Evolutionary conservation across 1,140 invertebrate genomes (phyloP), one percentile per base, ranked within the genome.

Genomic region (Drosophila melanica): DNA sequence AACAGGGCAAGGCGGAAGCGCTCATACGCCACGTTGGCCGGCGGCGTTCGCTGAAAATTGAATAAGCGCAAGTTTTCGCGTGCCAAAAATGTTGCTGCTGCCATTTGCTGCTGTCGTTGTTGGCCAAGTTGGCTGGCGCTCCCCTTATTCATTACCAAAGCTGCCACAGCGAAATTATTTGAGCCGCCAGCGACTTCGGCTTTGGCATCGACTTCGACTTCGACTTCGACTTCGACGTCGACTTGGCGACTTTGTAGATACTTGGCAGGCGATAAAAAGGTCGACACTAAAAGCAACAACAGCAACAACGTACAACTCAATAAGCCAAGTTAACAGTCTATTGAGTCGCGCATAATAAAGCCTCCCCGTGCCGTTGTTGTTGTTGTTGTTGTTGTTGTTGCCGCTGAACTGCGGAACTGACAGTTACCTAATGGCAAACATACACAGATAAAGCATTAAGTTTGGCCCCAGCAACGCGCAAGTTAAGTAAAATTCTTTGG

Each of bases 361-460:
- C 58, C 35, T 18, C 14, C 42, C 12, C 11, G 39, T 33, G 44
- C 45, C 50, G 10, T 18, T 5, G 42, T 3, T 7, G 18, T 16
- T 11, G 3, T 18, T 5, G 42, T 3, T 7, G 18, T 16, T 11
- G 3, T 27, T 27, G 27, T 27, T 27, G 27, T 27, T 27, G 27
- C 27, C 39, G 6, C 11, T 55, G n/a, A n/a, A n/a, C n/a, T 58
- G 79, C 84, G 76, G 84, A 87, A 87, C 84, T 89, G 84, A 85
- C 85, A 89, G 84, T 90, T 89, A 90, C 84, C 84, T 89, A 89
- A 89, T 89, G 76, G 85, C 84, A 89, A 89, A 90, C 84, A 89
- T 84, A 90, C 64, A 73, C 70, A 73, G 84, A 89, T 89, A 89
- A 89, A 89, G 77, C 84, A 89, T 89, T 89, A 89, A 90, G 80